phyloP scores from a whole-genome alignment of 2,888 invertebrate genomes.

The Ormyrus thymus region DNA sequence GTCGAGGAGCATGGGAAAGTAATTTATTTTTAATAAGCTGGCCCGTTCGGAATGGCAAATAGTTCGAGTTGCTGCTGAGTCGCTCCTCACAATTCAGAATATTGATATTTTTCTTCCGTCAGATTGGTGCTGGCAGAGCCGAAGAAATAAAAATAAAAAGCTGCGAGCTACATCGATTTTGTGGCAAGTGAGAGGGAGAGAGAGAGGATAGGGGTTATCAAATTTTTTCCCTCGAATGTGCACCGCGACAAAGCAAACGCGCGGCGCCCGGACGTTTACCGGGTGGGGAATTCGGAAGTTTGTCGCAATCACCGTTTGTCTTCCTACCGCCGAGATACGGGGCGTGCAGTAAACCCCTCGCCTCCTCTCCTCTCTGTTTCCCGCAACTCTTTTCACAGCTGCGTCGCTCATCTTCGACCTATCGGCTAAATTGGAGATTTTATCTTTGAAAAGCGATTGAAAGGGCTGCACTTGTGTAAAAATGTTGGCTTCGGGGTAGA shows the following conservation, averaged over 20 bases:
- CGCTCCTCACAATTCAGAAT: not conserved
- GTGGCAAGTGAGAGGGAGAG: no score
- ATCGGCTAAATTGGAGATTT: no score
- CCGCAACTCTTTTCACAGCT: not conserved
- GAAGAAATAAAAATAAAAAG: constrained; percentile 9
- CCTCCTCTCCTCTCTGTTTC: constrained; percentile 10
- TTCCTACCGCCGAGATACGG: constrained; percentile 53
- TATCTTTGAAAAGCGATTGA: no score
- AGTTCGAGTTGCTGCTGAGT: no score
- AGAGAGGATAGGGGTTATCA: constrained; percentile 34
- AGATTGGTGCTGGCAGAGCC: not conserved
- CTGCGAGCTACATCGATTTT: no score
- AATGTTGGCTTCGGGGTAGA: no score
- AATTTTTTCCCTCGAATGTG: constrained; percentile 44
- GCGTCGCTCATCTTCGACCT: no score
- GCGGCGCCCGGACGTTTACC: constrained; percentile 45
- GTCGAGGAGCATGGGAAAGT: not conserved
- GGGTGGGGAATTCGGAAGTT: constrained; percentile 57
- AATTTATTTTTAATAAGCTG: constrained; percentile 12
- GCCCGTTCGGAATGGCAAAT: not conserved
- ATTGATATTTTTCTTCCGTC: constrained; percentile 11
- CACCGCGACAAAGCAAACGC: constrained; percentile 16
- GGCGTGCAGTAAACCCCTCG: constrained; percentile 44
- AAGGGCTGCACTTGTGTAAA: no score
- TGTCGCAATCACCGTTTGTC: constrained; percentile 64